Conservation (phyloP, 2,888 invertebrate species). For the Patella depressa region DNA sequence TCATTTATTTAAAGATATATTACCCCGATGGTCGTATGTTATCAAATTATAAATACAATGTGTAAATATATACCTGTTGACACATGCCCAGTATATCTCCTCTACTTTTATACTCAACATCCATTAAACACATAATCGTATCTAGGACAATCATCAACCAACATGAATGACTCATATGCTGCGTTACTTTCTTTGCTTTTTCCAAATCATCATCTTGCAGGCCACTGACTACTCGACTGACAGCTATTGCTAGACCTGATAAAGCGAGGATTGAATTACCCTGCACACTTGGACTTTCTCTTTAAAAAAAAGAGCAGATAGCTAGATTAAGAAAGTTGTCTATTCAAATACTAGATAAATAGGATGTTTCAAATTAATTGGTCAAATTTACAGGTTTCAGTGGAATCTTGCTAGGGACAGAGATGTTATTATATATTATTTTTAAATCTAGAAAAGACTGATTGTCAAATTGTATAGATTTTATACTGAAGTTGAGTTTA, state of each 20-base stretch:
- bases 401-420: too few species aligned
- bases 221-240: conserved; percentile 46
- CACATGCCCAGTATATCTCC: conserved; percentile 59
- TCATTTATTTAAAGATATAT: too few species aligned
- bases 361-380: too few species aligned
- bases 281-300: conserved; percentile 61
- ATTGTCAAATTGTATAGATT: too few species aligned
- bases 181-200: conserved; percentile 45
- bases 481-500: too few species aligned
- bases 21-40: too few species aligned
- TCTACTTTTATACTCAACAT: conserved; percentile 54
- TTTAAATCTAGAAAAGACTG: too few species aligned
- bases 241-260: conserved; percentile 51
- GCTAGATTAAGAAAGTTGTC: too few species aligned
- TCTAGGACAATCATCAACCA: conserved; percentile 61
- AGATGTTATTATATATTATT: too few species aligned
- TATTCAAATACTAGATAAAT: too few species aligned
- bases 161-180: conserved; percentile 58
- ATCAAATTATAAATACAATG: too few species aligned
- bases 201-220: conserved; percentile 43
- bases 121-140: conserved; percentile 59
- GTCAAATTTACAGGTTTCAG: too few species aligned
- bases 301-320: conserved; percentile 29
- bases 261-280: conserved; percentile 63
- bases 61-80: conserved; percentile 54